Evolutionary conservation across 1,140 invertebrate genomes (phyloP), one percentile per base, ranked within the genome.

Genomic region (Calycopis cecrops): DNA sequence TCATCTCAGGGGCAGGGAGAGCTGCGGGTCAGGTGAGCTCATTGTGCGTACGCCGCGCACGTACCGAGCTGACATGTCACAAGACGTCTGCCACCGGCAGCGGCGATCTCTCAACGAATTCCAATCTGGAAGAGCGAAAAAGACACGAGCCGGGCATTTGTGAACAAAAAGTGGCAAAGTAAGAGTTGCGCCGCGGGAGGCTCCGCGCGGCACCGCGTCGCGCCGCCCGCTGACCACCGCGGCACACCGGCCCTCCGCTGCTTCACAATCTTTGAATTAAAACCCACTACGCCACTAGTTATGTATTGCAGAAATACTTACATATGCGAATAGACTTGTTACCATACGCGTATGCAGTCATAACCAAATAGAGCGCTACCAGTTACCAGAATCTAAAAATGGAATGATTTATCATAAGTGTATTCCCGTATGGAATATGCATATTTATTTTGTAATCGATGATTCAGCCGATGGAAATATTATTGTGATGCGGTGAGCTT

Each of bases 91-190:
- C 83, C 82, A 85, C 80, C 83, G 75, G 76, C 80, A 70, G 74
- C 79, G 83, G 79, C 75, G 75, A 79, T 79, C 79, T 74, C 75
- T 74, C 75, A 73, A 79, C 79, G 75, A 86, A 86, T 86, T 86
- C 83, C 83, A 59, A 83, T 79, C 69, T 78, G 71, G 65, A 83
- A 83, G 78, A 85, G 79, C 79, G 79, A 85, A 84, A 84, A 86
- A 80, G 77, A 85, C 83, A 86, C 83, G 81, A 81, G 79, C 73
- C 71, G 73, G 73, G 80, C 78, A 81, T 80, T 70, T 69, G 67
- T 44, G 48, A 63, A 60, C 72, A 86, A 86, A 86, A 86, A 86
- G 72, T 76, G 67, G 81, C 62, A 65, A 58, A 62, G 70, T 73
- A 65, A 56, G 71, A 60, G 68, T 65, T 53, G 57, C 82, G 54